These are phyloP conservation scores for Bufo bufo DNA, from an alignment of 2,113 vertebrate species.

Conservation along the genomic window DNA sequence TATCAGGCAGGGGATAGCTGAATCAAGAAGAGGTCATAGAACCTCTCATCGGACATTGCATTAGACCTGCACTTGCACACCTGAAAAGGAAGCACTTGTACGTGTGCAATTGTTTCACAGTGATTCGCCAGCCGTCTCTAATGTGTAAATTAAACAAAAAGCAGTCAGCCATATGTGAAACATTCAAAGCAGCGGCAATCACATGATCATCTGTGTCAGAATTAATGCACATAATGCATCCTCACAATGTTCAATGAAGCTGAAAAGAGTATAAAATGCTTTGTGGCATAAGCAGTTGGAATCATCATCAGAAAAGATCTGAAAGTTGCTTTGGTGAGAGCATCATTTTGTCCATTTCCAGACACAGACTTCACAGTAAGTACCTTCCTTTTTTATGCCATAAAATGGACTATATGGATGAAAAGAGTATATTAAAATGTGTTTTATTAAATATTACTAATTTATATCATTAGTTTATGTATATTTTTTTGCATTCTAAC, in stretches of 20 bases:
- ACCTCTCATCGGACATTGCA: constrained; percentile 36
- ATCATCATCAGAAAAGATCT: constrained; percentile 69
- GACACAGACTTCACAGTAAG: constrained; percentile 37
- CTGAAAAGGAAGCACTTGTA: constrained; percentile 68
- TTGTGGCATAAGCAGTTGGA: constrained; percentile 61
- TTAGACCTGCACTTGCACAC: constrained; percentile 44
- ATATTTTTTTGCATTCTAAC: not conserved
- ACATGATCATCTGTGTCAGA: constrained; percentile 55
- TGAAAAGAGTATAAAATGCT: constrained; percentile 74
- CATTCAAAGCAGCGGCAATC: constrained; percentile 41
- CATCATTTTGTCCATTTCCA: constrained; percentile 60
- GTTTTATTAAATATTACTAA: not conserved
- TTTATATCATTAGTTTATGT: not conserved
- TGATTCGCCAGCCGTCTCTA: constrained; percentile 49
- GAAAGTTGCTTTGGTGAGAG: constrained; percentile 62
- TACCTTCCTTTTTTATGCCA: not conserved
- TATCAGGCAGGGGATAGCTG: not conserved
- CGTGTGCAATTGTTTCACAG: constrained; percentile 72
- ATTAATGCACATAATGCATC: constrained; percentile 53
- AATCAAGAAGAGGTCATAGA: constrained; percentile 17
- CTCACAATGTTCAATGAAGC: constrained; percentile 71
- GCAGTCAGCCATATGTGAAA: constrained; percentile 53
- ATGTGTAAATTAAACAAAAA: constrained; percentile 58
- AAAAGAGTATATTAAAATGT: not conserved
- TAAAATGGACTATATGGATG: not conserved